A percentile compares a stretch with the other conserved stretches of the same genome.
Evolutionary conservation across 2,888 invertebrate species (phyloP).

Genomic region (Metacarcinus magister): DNA sequence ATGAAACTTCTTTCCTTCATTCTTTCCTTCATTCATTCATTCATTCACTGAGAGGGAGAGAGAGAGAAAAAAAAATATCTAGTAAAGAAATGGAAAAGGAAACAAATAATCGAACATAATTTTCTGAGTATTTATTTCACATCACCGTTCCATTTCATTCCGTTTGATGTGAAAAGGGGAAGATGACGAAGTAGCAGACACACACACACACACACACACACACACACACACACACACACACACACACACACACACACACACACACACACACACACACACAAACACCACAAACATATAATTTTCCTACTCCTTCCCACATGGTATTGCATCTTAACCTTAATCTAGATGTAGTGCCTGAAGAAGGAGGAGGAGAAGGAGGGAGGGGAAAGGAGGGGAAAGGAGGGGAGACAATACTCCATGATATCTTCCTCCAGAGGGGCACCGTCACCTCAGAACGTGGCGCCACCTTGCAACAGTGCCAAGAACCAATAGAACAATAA

Average conservation of each 20-base stretch:
- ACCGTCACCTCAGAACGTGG: not conserved
- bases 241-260: constrained; percentile 58
- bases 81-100: not conserved
- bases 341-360: not conserved
- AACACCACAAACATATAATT: not conserved
- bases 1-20: not conserved
- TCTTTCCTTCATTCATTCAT: no score
- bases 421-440: not conserved
- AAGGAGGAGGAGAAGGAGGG: not conserved
- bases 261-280: constrained; percentile 28
- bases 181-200: not conserved
- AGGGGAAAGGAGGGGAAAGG: not conserved
- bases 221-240: constrained; percentile 51
- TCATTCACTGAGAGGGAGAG: not conserved
- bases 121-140: not conserved
- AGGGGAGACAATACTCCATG: not conserved
- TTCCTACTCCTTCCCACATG: not conserved
- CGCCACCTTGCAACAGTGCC: not conserved
- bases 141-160: not conserved
- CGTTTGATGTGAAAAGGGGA: not conserved
- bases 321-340: not conserved
- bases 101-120: constrained; percentile 27
- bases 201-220: constrained; percentile 37
- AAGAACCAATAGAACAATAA: constrained; percentile 53
- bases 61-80: not conserved